Evolutionary conservation across 2,888 invertebrate species (phyloP).

Genomic region (Amphipoea oculea): DNA sequence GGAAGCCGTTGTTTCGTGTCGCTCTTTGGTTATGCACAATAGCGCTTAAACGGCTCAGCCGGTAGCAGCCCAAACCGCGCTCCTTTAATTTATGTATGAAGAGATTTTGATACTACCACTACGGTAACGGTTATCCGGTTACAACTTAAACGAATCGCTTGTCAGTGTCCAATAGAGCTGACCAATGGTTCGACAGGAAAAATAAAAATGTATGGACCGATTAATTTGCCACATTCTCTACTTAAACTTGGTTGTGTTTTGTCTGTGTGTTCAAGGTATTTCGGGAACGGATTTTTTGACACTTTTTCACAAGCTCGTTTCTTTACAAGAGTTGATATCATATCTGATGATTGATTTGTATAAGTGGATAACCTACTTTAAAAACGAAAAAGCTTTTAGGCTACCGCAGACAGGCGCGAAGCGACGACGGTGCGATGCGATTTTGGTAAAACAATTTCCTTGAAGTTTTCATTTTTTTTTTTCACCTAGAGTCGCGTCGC

Average conservation of each 20-base stretch:
- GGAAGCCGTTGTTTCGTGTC: conserved; percentile 68
- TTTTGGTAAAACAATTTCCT: background rate
- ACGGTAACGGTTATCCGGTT: conserved; percentile 66
- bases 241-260: background rate
- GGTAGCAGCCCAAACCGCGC: conserved; percentile 75
- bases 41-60: conserved; percentile 81
- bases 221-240: conserved; percentile 16
- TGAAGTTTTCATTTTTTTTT: background rate
- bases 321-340: background rate
- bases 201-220: conserved; percentile 27
- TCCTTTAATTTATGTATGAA: conserved; percentile 85
- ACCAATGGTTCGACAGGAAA: conserved; percentile 29
- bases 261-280: conserved; percentile 15
- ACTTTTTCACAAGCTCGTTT: background rate
- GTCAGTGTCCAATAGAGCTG: conserved; percentile 54
- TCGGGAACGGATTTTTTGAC: background rate
- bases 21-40: conserved; percentile 84
- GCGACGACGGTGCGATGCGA: background rate
- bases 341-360: background rate
- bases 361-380: background rate
- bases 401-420: background rate
- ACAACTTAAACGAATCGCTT: conserved; percentile 71
- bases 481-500: background rate
- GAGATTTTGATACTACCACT: conserved; percentile 81
- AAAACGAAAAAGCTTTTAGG: background rate